These are phyloP conservation scores for Holothuria leucospilota DNA, from an alignment of 53 echinoderm and acorn worm species.

Conservation along the genomic window DNA sequence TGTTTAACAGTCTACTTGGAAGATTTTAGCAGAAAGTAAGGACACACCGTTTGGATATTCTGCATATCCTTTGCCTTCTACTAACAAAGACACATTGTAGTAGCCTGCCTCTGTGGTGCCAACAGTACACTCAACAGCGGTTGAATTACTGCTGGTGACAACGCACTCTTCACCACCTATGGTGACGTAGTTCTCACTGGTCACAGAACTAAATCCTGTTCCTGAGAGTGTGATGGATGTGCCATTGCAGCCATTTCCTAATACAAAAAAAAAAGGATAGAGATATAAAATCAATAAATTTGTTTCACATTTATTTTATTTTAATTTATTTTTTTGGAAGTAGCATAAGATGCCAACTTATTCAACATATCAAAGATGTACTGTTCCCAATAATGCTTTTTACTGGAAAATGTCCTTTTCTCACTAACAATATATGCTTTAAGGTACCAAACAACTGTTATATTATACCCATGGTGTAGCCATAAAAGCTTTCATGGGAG, in stretches of 20 bases:
- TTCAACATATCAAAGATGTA: no score
- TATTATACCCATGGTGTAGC: no score
- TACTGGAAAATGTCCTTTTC: no score
- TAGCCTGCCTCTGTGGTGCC: conserved; percentile 61
- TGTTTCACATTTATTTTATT: no score
- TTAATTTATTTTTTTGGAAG: no score
- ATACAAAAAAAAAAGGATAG: neutral
- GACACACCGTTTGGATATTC: conserved; percentile 62
- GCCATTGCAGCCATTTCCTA: conserved; percentile 54
- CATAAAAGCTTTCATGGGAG: no score
- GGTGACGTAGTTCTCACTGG: conserved; percentile 66
- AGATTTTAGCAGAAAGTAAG: neutral
- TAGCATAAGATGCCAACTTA: no score
- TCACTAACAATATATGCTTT: no score
- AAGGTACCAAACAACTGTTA: no score
- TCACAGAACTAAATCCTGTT: conserved; percentile 68
- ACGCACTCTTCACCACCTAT: conserved; percentile 73
- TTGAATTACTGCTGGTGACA: conserved; percentile 54
- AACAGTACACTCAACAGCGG: conserved; percentile 61
- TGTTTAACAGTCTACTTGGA: neutral
- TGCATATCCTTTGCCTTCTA: conserved; percentile 64
- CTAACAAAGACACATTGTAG: conserved; percentile 65
- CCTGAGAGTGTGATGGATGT: conserved; percentile 80
- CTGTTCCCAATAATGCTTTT: no score
- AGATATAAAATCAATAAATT: neutral